These are phyloP conservation scores for Gobio occitaniae DNA, from an alignment of 2,797 vertebrate genomes.

Conservation along the genomic window DNA sequence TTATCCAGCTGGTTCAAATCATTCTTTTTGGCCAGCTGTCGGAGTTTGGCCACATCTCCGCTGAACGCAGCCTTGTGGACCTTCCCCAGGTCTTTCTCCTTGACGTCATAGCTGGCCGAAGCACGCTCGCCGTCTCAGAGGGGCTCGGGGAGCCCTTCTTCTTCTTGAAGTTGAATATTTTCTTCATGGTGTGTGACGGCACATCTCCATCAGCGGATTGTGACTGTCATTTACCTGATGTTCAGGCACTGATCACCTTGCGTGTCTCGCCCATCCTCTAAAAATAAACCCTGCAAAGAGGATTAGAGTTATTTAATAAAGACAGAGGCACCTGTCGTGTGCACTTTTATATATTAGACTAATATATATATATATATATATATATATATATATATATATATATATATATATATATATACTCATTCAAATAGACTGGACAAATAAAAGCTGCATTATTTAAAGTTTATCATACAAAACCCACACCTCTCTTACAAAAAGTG, in stretches of 20 bases:
- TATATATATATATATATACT: too few species aligned
- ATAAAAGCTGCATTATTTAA: neutral
- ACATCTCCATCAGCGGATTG: conserved; percentile 15
- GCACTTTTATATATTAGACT: neutral
- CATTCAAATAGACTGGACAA: neutral
- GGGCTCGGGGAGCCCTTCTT: conserved; percentile 75
- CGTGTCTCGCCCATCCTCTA: conserved; percentile 72
- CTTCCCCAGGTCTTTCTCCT: conserved; percentile 85
- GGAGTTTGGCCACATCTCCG: conserved; percentile 84
- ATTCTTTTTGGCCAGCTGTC: conserved; percentile 82
- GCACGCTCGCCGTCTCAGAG: conserved; percentile 69
- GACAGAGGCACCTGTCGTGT: conserved; percentile 26
- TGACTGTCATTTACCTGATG: conserved; percentile 20
- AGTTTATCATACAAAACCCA: neutral
- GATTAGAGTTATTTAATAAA: conserved; percentile 70
- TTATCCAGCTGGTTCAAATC: conserved; percentile 88
- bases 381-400: too few species aligned
- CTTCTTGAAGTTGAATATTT: conserved; percentile 86
- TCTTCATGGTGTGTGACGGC: conserved; percentile 82
- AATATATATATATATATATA: too few species aligned
- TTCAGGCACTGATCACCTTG: conserved; percentile 67
- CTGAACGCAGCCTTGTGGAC: conserved; percentile 86
- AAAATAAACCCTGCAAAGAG: conserved; percentile 77
- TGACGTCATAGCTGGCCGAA: conserved; percentile 84
- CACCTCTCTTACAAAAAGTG: neutral